phyloP scores from a whole-genome alignment of 2,888 invertebrate genomes.

The Standfussiana lucernea region DNA sequence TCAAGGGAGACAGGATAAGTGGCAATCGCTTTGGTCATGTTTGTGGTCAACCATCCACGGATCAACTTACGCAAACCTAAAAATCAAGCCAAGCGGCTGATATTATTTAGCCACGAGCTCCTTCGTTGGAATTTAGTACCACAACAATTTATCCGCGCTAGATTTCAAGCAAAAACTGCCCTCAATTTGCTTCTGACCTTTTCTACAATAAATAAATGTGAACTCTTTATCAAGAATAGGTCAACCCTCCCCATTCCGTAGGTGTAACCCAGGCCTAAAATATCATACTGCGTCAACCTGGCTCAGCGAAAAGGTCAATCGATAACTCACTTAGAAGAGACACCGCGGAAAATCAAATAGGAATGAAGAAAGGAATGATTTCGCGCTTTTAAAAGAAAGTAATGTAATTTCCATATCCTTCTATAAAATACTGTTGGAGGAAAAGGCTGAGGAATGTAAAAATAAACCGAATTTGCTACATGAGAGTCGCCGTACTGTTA shows the following conservation, averaged over 20 bases:
- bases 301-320: conserved; percentile 43
- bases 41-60: no score
- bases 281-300: conserved; percentile 34
- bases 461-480: not conserved
- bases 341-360: conserved; percentile 35
- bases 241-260: conserved; percentile 30
- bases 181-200: not conserved
- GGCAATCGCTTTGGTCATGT: not conserved
- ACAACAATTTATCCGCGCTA: not conserved
- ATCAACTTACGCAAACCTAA: no score
- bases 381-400: conserved; percentile 18
- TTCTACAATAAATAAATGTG: conserved; percentile 29
- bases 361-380: conserved; percentile 11
- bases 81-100: no score
- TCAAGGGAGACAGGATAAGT: not conserved
- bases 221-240: conserved; percentile 27
- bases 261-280: conserved; percentile 31
- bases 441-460: not conserved
- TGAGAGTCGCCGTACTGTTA: not conserved
- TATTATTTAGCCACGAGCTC: no score
- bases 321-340: conserved; percentile 30
- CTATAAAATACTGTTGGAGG: conserved; percentile 2
- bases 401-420: conserved; percentile 15
- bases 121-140: not conserved
- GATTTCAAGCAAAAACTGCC: not conserved